These are phyloP conservation scores for Drosophila seguyi DNA, from an alignment of 1,140 invertebrate species.

Conservation along the genomic window DNA sequence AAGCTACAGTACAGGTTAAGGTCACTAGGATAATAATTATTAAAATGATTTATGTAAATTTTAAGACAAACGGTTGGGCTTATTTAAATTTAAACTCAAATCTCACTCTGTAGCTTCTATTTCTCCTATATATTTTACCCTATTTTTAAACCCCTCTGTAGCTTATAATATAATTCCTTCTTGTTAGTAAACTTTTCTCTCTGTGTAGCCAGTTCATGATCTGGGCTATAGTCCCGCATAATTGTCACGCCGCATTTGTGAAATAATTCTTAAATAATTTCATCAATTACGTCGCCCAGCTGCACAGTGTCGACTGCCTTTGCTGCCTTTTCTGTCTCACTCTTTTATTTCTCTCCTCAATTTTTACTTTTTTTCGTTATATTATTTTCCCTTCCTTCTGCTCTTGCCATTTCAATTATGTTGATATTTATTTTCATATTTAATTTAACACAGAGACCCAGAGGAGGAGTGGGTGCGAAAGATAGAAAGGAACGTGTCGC, in stretches of 20 bases:
- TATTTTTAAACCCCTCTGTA: too few species aligned
- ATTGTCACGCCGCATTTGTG: slow-evolving; percentile 76
- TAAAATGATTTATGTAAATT: too few species aligned
- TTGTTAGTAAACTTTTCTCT: slow-evolving; percentile 17
- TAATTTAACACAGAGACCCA: slow-evolving; percentile 67
- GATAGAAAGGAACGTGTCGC: slow-evolving; percentile 20
- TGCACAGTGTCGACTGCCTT: slow-evolving; percentile 32
- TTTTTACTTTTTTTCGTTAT: background rate
- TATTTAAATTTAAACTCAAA: too few species aligned
- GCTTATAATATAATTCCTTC: background rate
- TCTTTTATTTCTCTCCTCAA: background rate
- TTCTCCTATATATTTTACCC: too few species aligned
- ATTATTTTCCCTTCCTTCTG: slow-evolving; percentile 14
- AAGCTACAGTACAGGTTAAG: too few species aligned
- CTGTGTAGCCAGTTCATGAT: slow-evolving; percentile 38
- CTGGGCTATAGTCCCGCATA: slow-evolving; percentile 56
- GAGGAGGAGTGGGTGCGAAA: slow-evolving; percentile 7
- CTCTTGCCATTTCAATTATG: slow-evolving; percentile 77
- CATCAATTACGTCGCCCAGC: slow-evolving; percentile 72
- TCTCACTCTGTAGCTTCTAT: background rate
- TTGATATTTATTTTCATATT: slow-evolving; percentile 83
- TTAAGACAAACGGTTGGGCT: too few species aligned
- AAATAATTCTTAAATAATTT: slow-evolving; percentile 83
- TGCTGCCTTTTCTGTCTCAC: slow-evolving; percentile 19
- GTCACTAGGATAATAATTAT: too few species aligned